These are phyloP conservation scores for Terrapene triunguis DNA, from an alignment of 2,113 vertebrate species.

Conservation along the genomic window DNA sequence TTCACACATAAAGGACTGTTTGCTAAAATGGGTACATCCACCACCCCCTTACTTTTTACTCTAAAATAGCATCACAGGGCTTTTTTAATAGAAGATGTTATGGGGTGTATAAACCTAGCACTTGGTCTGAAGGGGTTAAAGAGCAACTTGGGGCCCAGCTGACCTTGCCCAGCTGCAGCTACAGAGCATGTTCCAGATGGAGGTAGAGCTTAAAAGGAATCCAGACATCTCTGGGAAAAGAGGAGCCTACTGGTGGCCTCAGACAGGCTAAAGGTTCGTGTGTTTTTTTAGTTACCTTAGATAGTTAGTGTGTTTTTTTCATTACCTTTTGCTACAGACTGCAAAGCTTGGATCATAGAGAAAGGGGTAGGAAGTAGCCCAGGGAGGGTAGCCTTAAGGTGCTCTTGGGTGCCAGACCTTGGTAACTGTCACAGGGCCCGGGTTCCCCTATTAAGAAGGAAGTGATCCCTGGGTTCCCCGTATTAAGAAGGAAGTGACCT, in stretches of 20 bases:
- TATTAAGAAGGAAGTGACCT: no score
- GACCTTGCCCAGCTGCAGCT: background rate
- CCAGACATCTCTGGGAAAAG: background rate
- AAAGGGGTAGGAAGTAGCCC: background rate
- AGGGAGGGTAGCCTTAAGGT: background rate
- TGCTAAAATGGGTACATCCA: background rate
- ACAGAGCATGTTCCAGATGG: background rate
- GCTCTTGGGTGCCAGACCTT: background rate
- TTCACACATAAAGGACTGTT: background rate
- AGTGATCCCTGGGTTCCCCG: background rate
- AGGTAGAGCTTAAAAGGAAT: background rate
- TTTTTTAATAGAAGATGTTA: background rate
- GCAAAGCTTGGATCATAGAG: background rate
- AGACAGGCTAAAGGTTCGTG: background rate
- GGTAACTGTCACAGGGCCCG: background rate
- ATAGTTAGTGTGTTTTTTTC: background rate
- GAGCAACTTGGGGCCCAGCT: background rate
- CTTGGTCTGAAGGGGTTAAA: background rate
- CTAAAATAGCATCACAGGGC: background rate
- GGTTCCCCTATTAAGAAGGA: background rate
- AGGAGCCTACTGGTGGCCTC: background rate
- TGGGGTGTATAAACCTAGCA: background rate
- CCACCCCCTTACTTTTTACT: background rate
- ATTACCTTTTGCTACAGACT: background rate
- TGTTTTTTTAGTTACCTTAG: background rate